Base-by-base conservation (phyloP, 37 sponge, comb jelly and placozoan species). In the Haliclona indistincta region DNA sequence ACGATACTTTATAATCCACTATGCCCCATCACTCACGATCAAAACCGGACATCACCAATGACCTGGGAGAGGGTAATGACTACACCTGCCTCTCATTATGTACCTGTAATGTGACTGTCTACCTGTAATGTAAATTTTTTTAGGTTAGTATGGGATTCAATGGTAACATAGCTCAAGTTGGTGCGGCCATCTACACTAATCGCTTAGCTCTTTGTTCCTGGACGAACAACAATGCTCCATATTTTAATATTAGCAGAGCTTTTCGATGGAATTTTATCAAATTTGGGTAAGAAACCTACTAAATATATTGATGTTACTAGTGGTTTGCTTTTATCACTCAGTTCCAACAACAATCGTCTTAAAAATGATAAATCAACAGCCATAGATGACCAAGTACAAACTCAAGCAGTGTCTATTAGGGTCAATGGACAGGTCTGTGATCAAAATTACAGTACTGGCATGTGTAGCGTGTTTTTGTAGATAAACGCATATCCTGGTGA, bases 1-100 rank as follows among this genome's bases (percentile, higher is more conserved):
- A 42, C 66, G 32, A 54, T 82, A 4, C 40, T 66, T 35, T 43
- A 56, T 47, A 91, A 91, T 65, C 79, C 87, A 38, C 64, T 86
- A 32, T 91, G 92, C 41, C 63, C 73, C 28, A 45, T 89, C 3
- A 56, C 74, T n/a, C 70, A 65, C 64, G 61, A 54, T 0, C 67
- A 84, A 29, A 23, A 29, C 32, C 17, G 28, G 1, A 39, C 73
- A 13, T n/a, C 85, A 1, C 90, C 90, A 43, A 49, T 40, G 20
- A 38, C 43, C n/a, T 89, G 90, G 90, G 56, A 44, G 28, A 47
- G 15, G 10, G 51, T 47, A 47, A 47, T 47, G 13, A 47, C 51
- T 17, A 17, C 15, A 47, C 15, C 51, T 47, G 15, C 51, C 15
- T 47, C 51, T 47, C 10, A 17, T 15, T 47, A 47, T 47, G 15